Evolutionary conservation across 2,888 invertebrate genomes (phyloP), one percentile per base, ranked within the genome.

Genomic region (Epinotia bilunana): DNA sequence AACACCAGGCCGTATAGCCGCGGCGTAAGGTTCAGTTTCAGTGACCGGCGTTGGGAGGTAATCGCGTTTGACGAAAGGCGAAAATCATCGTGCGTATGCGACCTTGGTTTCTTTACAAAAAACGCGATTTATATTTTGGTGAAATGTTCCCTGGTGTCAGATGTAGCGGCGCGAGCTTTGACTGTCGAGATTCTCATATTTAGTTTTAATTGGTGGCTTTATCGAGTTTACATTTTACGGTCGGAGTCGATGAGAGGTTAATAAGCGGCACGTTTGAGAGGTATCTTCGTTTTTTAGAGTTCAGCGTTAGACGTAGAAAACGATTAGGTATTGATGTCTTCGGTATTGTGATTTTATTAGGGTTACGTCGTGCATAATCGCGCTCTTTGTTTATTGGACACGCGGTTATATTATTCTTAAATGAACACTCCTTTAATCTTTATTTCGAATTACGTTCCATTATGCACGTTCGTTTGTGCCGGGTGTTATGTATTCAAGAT

Each of bases 191-290:
- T 92, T 93, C 93, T 94, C 94, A 93, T 94, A 91, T 94, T 93
- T 93, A 93, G 93, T 93, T 94, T 94, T 94, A 94, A 94, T 94
- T 94, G 94, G 94, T 94, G 93, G 92, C 93, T 93, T 94, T 93
- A 94, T 93, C 93, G 93, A 93, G 93, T 94, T 94, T 94, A 94
- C 93, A 92, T 93, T 94, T 94, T 94, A 93, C 94, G 94, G 94
- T 93, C 91, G 89, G 88, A 90, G 86, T 90, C 93, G 94, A 93
- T 93, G 94, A 94, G 93, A 92, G 93, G 93, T 93, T 93, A 94
- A 93, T 93, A 93, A 93, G 94, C 94, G 94, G 93, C 93, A 89
- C 91, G 78, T 93, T 92, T 93, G 91, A 93, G 91, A 93, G 90
- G 90, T 90, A 92, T 88, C 90, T 89, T 84, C 84, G 86, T 89